Evolutionary conservation across 2,113 vertebrate species (phyloP).

Genomic region (Rhabdomys dilectus): DNA sequence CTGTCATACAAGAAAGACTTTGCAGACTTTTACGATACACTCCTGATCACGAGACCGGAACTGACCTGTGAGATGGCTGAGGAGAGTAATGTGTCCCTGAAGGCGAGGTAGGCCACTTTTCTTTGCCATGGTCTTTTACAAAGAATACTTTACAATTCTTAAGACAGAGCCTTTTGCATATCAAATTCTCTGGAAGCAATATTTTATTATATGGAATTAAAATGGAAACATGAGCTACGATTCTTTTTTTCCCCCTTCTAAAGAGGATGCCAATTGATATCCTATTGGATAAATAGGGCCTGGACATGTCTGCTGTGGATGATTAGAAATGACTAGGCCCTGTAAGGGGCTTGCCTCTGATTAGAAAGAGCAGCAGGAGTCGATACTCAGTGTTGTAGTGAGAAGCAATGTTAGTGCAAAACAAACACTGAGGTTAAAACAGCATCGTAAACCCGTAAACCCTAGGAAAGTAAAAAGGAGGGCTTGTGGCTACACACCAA

Average conservation of each 20-base stretch:
- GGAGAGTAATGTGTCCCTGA: background rate
- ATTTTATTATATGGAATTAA: background rate
- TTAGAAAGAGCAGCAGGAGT: background rate
- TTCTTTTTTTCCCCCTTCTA: background rate
- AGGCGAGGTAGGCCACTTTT: slow-evolving; percentile 14
- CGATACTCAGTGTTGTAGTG: background rate
- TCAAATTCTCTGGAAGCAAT: background rate
- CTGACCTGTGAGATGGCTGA: background rate
- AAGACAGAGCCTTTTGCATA: background rate
- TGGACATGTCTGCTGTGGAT: background rate
- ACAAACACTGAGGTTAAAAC: background rate
- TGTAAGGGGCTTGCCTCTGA: background rate
- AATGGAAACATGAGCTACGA: background rate
- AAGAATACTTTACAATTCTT: slow-evolving; percentile 30
- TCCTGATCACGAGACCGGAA: slow-evolving; percentile 10
- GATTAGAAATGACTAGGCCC: background rate
- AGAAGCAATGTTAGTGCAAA: background rate
- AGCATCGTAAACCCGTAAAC: background rate
- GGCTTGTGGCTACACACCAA: accelerated
- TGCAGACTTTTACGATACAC: background rate
- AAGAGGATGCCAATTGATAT: background rate
- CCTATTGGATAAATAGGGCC: background rate
- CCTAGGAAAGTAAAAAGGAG: background rate
- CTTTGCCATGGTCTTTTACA: background rate
- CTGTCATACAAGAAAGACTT: slow-evolving; percentile 50